Percentiles rank a stretch among this genome's conserved stretches.
These are phyloP conservation scores for Hydractinia symbiolongicarpus DNA, from an alignment of 30 jellyfish, hydroid and myxozoan genomes.

Conservation along the genomic window DNA sequence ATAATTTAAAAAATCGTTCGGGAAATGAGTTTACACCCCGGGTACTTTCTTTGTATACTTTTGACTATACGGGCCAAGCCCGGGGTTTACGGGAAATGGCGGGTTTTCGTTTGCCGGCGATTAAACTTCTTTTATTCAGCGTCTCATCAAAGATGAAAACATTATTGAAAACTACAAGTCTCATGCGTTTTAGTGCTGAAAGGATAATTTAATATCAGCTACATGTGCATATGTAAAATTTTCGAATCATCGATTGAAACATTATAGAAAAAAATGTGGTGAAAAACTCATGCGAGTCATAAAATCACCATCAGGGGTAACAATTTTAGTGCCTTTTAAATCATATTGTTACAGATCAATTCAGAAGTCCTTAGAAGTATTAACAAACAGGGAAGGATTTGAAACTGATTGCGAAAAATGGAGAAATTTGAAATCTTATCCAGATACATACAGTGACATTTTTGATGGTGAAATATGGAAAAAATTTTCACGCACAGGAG, in stretches of 20 bases:
- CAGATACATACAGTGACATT: conserved; percentile 5
- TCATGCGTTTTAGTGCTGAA: too few relatives aligned
- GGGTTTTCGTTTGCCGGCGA: too few relatives aligned
- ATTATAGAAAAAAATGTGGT: not conserved
- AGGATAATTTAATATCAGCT: too few relatives aligned
- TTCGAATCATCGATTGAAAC: not conserved
- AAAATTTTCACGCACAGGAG: not conserved
- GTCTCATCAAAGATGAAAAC: too few relatives aligned
- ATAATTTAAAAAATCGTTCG: too few relatives aligned
- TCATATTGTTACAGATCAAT: conserved; percentile 8
- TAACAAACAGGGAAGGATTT: conserved; percentile 7
- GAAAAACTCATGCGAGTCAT: not conserved
- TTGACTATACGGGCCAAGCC: too few relatives aligned
- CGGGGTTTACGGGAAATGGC: too few relatives aligned
- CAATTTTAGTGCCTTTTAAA: conserved; percentile 2
- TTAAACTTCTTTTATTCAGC: too few relatives aligned
- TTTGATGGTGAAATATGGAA: conserved; percentile 23
- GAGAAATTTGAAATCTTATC: too few relatives aligned
- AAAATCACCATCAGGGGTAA: conserved; percentile 3
- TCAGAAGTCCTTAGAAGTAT: not conserved
- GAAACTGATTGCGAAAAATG: not conserved
- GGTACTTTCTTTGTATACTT: too few relatives aligned
- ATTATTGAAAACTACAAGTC: too few relatives aligned
- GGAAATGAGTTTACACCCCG: too few relatives aligned
- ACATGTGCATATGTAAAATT: not conserved